phyloP scores from a whole-genome alignment of 2,888 invertebrate species.

The Nomada fabriciana region DNA sequence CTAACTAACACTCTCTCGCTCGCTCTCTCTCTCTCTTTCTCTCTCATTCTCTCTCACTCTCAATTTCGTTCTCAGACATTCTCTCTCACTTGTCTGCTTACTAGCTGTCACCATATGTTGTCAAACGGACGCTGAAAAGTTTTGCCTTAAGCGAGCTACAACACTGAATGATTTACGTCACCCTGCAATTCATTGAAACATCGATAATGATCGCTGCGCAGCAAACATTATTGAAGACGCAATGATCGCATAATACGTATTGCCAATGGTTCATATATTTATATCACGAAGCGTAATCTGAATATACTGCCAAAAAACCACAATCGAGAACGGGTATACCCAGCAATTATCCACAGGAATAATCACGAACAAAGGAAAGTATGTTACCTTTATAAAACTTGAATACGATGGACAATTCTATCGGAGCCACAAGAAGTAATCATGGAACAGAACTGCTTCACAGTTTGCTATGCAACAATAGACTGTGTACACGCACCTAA shows the following conservation, averaged over 20 bases:
- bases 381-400: too few relatives aligned
- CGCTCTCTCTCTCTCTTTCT: not conserved
- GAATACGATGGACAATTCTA: too few relatives aligned
- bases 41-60: too few relatives aligned
- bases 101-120: not conserved
- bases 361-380: too few relatives aligned
- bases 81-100: not conserved
- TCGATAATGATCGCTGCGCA: slow-evolving; percentile 67
- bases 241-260: not conserved
- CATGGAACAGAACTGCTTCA: too few relatives aligned
- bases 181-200: slow-evolving; percentile 8
- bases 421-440: too few relatives aligned
- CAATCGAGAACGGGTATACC: not conserved
- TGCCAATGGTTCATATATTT: too few relatives aligned
- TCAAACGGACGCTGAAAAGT: not conserved
- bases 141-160: too few relatives aligned
- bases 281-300: not conserved
- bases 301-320: not conserved
- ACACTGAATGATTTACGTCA: not conserved
- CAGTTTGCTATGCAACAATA: too few relatives aligned
- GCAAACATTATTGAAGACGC: slow-evolving; percentile 55
- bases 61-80: too few relatives aligned
- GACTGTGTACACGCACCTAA: too few relatives aligned
- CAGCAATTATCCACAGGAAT: too few relatives aligned
- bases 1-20: not conserved